Conservation (phyloP, 1,140 invertebrate genomes). For the Drosophila nikananu region DNA sequence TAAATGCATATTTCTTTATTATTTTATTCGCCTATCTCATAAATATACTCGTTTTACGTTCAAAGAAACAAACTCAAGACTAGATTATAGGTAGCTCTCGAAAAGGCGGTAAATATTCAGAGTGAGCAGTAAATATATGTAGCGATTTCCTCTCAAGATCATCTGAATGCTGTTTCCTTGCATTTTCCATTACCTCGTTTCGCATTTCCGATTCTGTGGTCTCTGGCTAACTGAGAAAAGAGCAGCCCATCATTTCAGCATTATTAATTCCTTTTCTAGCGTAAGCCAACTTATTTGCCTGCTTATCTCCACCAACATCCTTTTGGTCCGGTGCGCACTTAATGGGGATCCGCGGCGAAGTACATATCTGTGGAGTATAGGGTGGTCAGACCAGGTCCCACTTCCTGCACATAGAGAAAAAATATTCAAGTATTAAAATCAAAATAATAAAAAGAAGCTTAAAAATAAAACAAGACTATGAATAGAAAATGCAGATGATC, state of each 20-base stretch:
- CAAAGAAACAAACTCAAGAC: not conserved
- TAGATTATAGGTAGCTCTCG: not conserved
- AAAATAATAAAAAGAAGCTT: not conserved
- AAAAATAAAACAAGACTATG: too few relatives aligned
- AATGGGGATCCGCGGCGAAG: constrained; percentile 42
- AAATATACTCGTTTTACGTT: not conserved
- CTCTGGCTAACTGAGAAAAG: not conserved
- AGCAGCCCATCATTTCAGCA: constrained; percentile 37
- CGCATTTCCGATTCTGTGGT: constrained; percentile 28
- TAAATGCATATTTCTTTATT: not conserved
- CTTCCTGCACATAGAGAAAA: constrained; percentile 9
- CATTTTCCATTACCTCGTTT: constrained; percentile 13
- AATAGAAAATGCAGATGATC: too few relatives aligned
- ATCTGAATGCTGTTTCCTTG: constrained; percentile 7
- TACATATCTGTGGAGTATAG: constrained; percentile 20
- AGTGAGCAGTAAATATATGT: constrained; percentile 9
- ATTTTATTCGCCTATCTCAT: not conserved
- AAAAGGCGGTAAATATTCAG: not conserved
- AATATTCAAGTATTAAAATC: not conserved
- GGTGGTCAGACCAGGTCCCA: constrained; percentile 17
- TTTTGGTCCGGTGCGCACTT: constrained; percentile 51
- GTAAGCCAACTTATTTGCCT: constrained; percentile 62
- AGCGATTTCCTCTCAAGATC: constrained; percentile 27
- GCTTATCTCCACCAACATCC: constrained; percentile 75
- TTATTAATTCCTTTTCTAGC: constrained; percentile 56